Conservation (phyloP, 2,113 vertebrate genomes). For the Hyla sarda region DNA sequence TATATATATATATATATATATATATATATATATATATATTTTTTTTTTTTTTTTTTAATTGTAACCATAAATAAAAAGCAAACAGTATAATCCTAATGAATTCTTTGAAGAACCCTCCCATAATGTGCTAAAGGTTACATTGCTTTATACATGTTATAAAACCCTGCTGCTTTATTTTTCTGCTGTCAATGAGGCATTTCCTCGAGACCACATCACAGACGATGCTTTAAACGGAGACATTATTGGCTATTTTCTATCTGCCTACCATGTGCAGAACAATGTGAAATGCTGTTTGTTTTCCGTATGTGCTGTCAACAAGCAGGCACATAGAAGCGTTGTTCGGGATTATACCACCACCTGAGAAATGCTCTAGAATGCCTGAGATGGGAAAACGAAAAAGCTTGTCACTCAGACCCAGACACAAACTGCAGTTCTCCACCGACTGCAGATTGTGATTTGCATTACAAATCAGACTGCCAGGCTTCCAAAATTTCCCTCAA, state of each 20-base stretch:
- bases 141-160: not conserved
- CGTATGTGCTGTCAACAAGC: not conserved
- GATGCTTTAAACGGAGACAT: not conserved
- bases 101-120: conserved; percentile 6
- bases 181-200: not conserved
- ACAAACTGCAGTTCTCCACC: conserved; percentile 66
- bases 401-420: conserved; percentile 38
- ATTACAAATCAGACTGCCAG: conserved; percentile 75
- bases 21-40: not conserved
- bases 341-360: not conserved
- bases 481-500: conserved; percentile 62
- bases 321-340: not conserved
- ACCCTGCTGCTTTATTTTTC: not conserved
- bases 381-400: not conserved
- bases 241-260: not conserved
- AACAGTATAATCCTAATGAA: not conserved
- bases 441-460: conserved; percentile 73
- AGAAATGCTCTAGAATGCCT: conserved; percentile 29
- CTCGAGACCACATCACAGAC: not conserved
- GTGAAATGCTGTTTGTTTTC: not conserved
- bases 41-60: not conserved
- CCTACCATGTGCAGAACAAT: not conserved
- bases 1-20: not conserved
- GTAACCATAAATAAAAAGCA: not conserved
- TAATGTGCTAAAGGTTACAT: not conserved